Evolutionary conservation across 2,888 invertebrate species (phyloP), one percentile per base, ranked within the genome.

Genomic region (Chymomyza amoena): DNA sequence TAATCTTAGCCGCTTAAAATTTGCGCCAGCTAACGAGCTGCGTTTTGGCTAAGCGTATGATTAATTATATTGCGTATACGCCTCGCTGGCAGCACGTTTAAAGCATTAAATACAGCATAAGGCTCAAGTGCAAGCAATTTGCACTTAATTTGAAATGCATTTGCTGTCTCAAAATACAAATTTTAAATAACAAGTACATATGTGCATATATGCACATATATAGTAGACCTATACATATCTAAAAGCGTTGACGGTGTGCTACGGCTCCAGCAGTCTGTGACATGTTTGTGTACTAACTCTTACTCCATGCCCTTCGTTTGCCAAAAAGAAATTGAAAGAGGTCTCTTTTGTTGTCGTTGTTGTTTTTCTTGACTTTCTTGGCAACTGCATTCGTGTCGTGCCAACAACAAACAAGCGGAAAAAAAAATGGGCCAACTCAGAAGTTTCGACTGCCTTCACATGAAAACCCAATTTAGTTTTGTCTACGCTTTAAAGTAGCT

Each of bases 341-440:
- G 75, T 75, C 70, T 74, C 80, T 77, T 76, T 81, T 75, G 76
- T 51, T 50, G 45, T 51, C 20, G 51, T 54, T 54, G 15, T 64
- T 25, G 51, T 15, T 52, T 13, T 62, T 62, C 18, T 63, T 63
- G n/a, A 51, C 15, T 28, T 71, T 78, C 68, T 78, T 78, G 78
- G 78, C 78, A 78, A 73, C 67, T 75, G 68, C 69, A 77, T 73
- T 80, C 85, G 80, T 82, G 82, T 82, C 85, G 72, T 78, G 76
- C 69, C 74, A 74, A 71, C 75, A 70, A 81, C 82, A 87, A 81
- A 78, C 76, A 78, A 74, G 76, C 81, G 70, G 71, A 73, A 68
- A 81, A 68, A 81, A 67, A 25, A 25, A 68, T 28, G 50, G 60
- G 69, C 71, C 54, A 68, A 66, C 56, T 61, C 60, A 64, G 78